Base-by-base conservation (phyloP, 2,888 invertebrate species). In the Galeruca laticollis region DNA sequence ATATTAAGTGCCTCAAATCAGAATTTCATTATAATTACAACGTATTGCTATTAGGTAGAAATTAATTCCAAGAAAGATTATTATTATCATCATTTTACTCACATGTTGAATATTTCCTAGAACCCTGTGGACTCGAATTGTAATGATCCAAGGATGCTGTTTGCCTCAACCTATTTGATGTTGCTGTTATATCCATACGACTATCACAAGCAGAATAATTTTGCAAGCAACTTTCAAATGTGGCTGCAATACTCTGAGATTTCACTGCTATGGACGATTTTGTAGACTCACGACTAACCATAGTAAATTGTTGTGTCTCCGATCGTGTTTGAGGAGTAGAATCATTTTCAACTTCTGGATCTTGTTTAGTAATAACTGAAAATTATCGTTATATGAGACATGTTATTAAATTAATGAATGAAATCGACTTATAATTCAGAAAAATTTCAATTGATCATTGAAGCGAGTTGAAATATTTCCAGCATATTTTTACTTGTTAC, bases 321-420 rank as follows among this genome's bases (percentile, higher is more conserved):
- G 72, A 68, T 73, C 74, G 75, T 47, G 70, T 63, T 51, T 69
- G 71, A 5, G 87, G 85, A 0, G 88, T 88, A 1, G 88, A 88
- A 56, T 91, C 88, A 80, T 90, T 90, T 76, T 92, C 91, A 59
- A 89, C 88, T 75, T 92, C 91, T 4, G 88, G 87, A 0, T 89
- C 89, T 85, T 90, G 89, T 80, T 91, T 91, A 70, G 91, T 90
- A 83, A 87, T 87, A 79, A 89, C 89, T 89, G 82, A n/a, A 81
- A 82, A 35, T 37, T 8, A 40, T 37, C 4, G 20, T 59, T 47
- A 9, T 18, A 61, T 21, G 49, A 2, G 6, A 43, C n/a, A 43
- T n/a, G 1, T 13, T 40, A 40, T 40, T 40, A 10, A 2, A 40
- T 2, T n/a, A 5, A 35, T 35, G 9, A 2, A 35, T 10, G 9